Evolutionary conservation across 2,113 vertebrate species (phyloP).

Genomic region (Austrofundulus limnaeus): DNA sequence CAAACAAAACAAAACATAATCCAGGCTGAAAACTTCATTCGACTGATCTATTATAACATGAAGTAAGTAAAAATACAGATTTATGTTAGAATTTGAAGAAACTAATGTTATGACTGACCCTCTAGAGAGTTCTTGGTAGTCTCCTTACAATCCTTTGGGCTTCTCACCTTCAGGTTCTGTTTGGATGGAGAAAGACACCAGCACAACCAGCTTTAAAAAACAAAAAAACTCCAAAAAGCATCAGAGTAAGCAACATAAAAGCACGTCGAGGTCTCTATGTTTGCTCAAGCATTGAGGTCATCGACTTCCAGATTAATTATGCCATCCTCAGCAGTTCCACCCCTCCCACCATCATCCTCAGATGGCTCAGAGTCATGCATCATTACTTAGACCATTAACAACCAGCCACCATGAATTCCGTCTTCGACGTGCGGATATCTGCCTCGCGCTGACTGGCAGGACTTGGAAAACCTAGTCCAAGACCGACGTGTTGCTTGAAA

Average conservation of each 20-base stretch:
- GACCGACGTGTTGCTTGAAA: conserved; percentile 13
- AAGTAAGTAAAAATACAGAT: not conserved
- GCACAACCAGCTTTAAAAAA: not conserved
- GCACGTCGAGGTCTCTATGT: conserved; percentile 22
- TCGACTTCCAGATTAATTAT: conserved; percentile 49
- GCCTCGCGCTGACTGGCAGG: conserved; percentile 24
- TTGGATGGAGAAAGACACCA: conserved; percentile 21
- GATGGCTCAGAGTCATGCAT: conserved; percentile 60
- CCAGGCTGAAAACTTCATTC: not conserved
- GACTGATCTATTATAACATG: not conserved
- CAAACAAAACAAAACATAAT: not conserved
- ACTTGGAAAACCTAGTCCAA: conserved; percentile 44
- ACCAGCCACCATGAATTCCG: conserved; percentile 56
- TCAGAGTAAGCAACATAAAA: conserved; percentile 4
- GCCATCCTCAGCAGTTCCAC: conserved; percentile 39
- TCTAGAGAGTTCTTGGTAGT: conserved; percentile 92
- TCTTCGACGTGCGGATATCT: conserved; percentile 35
- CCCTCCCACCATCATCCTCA: conserved; percentile 38
- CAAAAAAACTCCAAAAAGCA: conserved; percentile 1
- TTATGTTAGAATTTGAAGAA: not conserved
- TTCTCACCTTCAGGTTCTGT: conserved; percentile 94
- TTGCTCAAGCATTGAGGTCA: conserved; percentile 38
- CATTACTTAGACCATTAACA: conserved; percentile 65
- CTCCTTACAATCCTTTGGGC: conserved; percentile 92
- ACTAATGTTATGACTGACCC: conserved; percentile 79